Evolutionary conservation across 2,113 vertebrate species (phyloP), one percentile per base, ranked within the genome.

Genomic region (Diphyllodes magnificus): DNA sequence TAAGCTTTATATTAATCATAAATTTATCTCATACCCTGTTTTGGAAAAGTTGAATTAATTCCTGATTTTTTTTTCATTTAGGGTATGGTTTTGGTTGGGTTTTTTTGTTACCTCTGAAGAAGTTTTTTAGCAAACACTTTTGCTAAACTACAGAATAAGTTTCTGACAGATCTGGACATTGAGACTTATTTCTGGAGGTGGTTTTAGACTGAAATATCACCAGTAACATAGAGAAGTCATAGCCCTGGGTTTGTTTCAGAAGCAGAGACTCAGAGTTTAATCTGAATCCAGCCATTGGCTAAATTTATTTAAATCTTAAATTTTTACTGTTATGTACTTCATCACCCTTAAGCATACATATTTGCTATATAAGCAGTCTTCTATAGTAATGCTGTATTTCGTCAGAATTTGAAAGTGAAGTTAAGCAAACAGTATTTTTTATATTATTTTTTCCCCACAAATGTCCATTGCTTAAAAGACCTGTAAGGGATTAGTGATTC

Each of bases 1-100:
- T 77, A 61, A 63, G 18, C 5, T 86, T 91, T 77, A 13, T 89
- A 28, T 84, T 59, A 45, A 59, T 86, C 17, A 51, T 13, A 61
- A 37, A 81, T 56, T 66, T 1, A 44, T 73, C 15, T 73, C 10
- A 4, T n/a, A 40, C 4, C 0, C 1, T 49, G 59, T 93, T 47
- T n/a, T 83, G 31, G 25, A 81, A 18, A 84, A 42, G 18, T 24
- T 68, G 7, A 64, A 40, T 85, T 59, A 0, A 35, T 81, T 53
- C 7, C 5, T 73, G 11, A 2, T 40, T 37, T 70, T 81, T 44
- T 44, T 85, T 78, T 80, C 33, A 24, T 50, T 72, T 64, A 35
- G 37, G 7, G 13, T 0, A 2, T 17, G 23, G 1, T 91, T 84
- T 91, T 51, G 14, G 2, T 51, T 70, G 45, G 28, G 7, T 0